Evolutionary conservation across 2,888 invertebrate species (phyloP).

Genomic region (Philereme vetulata): DNA sequence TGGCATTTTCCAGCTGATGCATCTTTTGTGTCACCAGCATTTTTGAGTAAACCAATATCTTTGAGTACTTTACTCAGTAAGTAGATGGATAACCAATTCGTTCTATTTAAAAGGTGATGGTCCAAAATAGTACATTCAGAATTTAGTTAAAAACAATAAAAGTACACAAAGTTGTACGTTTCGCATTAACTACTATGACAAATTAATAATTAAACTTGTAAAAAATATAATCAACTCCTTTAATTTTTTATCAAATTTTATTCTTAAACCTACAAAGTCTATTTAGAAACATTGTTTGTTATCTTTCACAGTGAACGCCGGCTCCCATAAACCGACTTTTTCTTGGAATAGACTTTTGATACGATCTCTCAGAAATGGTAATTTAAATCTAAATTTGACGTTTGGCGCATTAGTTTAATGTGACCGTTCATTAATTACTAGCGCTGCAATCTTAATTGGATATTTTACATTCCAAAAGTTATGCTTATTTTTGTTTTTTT

Average conservation of each 20-base stretch:
- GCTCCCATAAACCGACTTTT: slow-evolving; percentile 36
- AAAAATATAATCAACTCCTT: neutral
- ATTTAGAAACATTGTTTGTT: slow-evolving; percentile 35
- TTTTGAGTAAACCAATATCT: slow-evolving; percentile 60
- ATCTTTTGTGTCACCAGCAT: slow-evolving; percentile 63
- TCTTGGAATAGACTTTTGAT: slow-evolving; percentile 39
- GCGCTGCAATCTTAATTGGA: slow-evolving; percentile 18
- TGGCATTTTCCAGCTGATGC: slow-evolving; percentile 80
- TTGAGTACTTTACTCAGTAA: slow-evolving; percentile 28
- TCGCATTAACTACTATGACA: too few relatives aligned
- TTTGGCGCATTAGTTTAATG: slow-evolving; percentile 29
- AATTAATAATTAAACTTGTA: too few relatives aligned
- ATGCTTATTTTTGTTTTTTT: slow-evolving; percentile 2
- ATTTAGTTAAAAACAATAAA: too few relatives aligned
- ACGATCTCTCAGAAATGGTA: slow-evolving; percentile 36
- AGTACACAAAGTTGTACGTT: too few relatives aligned
- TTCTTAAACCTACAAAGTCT: slow-evolving; percentile 27
- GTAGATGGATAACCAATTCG: slow-evolving; percentile 24
- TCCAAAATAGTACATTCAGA: neutral
- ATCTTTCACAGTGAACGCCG: slow-evolving; percentile 34
- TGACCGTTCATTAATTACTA: slow-evolving; percentile 22
- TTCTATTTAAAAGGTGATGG: slow-evolving; percentile 1
- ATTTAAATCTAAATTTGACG: slow-evolving; percentile 31
- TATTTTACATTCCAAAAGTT: slow-evolving; percentile 18
- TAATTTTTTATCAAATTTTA: slow-evolving; percentile 12